Percentiles rank a stretch among this genome's conserved stretches.
Conservation (phyloP, 2,888 invertebrate genomes). For the Macrosiphum euphorbiae region DNA sequence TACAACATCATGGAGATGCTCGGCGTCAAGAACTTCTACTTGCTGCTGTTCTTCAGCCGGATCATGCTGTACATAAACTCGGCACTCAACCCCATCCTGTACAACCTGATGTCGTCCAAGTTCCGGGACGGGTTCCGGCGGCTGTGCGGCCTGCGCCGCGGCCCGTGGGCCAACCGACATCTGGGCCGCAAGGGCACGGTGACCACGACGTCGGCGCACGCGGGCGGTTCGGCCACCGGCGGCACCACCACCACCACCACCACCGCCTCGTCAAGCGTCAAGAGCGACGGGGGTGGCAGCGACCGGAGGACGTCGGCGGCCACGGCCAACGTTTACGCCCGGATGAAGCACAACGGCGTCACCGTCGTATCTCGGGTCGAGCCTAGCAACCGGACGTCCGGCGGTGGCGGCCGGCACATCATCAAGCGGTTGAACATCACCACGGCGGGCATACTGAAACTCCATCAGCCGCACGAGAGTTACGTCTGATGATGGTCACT, state of each 20-base stretch:
- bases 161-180: constrained; percentile 71
- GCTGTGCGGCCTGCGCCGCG: constrained; percentile 75
- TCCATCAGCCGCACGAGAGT: constrained; percentile 44
- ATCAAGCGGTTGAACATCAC: constrained; percentile 66
- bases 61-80: constrained; percentile 91
- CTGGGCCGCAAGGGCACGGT: constrained; percentile 79
- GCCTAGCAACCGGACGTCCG: constrained; percentile 42
- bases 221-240: constrained; percentile 70
- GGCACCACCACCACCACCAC: constrained; percentile 67
- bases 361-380: constrained; percentile 63
- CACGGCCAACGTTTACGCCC: constrained; percentile 65
- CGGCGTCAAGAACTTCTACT: constrained; percentile 85
- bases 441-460: not conserved
- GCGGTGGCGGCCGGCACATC: constrained; percentile 59
- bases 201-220: constrained; percentile 76
- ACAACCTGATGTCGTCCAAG: constrained; percentile 92
- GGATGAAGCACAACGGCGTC: constrained; percentile 67
- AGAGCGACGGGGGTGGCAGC: constrained; percentile 5
- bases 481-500: constrained; percentile 31
- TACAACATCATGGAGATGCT: constrained; percentile 78
- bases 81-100: constrained; percentile 89
- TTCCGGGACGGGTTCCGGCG: constrained; percentile 89
- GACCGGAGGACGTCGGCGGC: constrained; percentile 29
- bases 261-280: constrained; percentile 60
- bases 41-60: constrained; percentile 85